A percentile compares a stretch with the other conserved stretches of the same genome.
These are phyloP conservation scores for Ganaspis brasiliensis DNA, from an alignment of 2,888 invertebrate genomes.

Conservation along the genomic window DNA sequence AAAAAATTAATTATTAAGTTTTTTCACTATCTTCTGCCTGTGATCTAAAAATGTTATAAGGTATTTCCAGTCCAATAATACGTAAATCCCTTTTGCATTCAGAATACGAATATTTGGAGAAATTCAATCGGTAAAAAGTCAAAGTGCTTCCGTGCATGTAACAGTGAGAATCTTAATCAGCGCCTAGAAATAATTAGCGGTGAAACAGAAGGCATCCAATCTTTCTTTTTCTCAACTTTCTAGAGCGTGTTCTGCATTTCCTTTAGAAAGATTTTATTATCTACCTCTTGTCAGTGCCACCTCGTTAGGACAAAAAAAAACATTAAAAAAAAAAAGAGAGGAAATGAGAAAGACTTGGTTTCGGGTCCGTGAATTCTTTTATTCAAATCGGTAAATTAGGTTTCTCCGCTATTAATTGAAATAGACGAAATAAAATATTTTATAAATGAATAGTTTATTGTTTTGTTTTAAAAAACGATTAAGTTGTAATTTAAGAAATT, in stretches of 20 bases:
- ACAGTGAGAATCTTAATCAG: conserved; percentile 16
- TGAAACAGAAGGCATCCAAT: conserved; percentile 10
- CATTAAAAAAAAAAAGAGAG: not conserved
- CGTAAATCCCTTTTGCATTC: not conserved
- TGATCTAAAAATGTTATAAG: too few relatives aligned
- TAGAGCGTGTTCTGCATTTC: conserved; percentile 20
- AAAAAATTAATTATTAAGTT: too few relatives aligned
- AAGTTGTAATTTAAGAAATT: too few relatives aligned
- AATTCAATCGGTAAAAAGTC: conserved; percentile 13
- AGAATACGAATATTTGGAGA: not conserved
- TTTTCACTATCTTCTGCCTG: too few relatives aligned
- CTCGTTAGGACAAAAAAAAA: conserved; percentile 11
- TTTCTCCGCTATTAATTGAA: too few relatives aligned
- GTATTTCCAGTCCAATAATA: too few relatives aligned
- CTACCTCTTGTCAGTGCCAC: conserved; percentile 23
- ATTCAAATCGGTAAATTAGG: not conserved
- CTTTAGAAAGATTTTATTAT: conserved; percentile 13
- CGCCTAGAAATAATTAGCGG: conserved; percentile 26
- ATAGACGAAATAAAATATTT: too few relatives aligned
- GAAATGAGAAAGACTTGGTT: conserved; percentile 2
- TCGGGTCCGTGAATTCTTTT: not conserved
- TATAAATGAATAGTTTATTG: too few relatives aligned
- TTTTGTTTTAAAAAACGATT: too few relatives aligned
- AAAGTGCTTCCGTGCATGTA: conserved; percentile 7
- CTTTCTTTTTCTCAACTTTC: conserved; percentile 11